Evolutionary conservation across 2,888 invertebrate species (phyloP).

Genomic region (Noctuana brunneofusca): DNA sequence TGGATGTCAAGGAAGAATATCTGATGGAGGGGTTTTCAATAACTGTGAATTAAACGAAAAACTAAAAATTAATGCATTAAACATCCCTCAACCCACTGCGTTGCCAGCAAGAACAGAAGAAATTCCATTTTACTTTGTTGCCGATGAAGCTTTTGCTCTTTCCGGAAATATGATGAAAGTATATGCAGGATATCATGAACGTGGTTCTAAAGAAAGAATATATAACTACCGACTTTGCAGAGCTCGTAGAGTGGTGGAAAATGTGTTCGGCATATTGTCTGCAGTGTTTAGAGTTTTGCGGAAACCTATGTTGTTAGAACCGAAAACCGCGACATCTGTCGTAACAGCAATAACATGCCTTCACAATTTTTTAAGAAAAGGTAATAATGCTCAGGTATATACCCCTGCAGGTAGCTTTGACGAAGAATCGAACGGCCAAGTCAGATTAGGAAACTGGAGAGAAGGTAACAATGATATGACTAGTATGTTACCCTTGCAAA

Average conservation of each 20-base stretch:
- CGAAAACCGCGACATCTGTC: constrained; percentile 32
- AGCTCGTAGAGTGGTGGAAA: constrained; percentile 27
- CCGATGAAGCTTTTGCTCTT: constrained; percentile 27
- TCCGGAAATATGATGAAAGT: constrained; percentile 25
- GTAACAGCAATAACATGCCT: constrained; percentile 29
- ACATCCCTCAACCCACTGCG: constrained; percentile 20
- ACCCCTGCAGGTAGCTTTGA: constrained; percentile 32
- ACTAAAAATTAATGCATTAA: constrained; percentile 17
- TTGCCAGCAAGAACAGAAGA: constrained; percentile 17
- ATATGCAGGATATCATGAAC: constrained; percentile 24
- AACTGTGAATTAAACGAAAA: constrained; percentile 19
- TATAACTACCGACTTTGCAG: neutral
- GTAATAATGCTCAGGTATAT: constrained; percentile 24
- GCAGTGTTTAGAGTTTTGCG: constrained; percentile 36
- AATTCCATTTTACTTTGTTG: constrained; percentile 29
- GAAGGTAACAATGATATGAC: constrained; percentile 35
- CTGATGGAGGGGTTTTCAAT: constrained; percentile 30
- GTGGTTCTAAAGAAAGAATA: constrained; percentile 12
- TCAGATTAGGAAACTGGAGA: constrained; percentile 38
- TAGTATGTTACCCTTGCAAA: constrained; percentile 37
- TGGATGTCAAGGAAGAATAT: constrained; percentile 33
- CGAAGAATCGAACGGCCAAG: constrained; percentile 7
- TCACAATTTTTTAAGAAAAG: constrained; percentile 34
- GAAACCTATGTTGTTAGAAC: constrained; percentile 38
- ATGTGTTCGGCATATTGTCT: constrained; percentile 30